Evolutionary conservation across 2,888 invertebrate genomes (phyloP).

Genomic region (Lymantria monacha): DNA sequence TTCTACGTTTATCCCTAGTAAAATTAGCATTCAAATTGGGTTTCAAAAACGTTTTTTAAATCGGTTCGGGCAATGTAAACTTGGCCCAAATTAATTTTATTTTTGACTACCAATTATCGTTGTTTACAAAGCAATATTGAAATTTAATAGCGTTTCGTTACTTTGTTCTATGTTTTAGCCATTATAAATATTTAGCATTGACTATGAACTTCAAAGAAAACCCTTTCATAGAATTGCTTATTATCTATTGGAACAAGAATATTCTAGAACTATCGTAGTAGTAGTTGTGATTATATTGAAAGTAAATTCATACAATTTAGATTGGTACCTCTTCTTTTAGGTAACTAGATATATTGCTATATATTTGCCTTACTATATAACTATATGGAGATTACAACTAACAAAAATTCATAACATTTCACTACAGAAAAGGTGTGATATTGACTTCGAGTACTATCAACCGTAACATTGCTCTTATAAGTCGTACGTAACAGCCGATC

Average conservation of each 20-base stretch:
- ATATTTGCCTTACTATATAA: too few relatives aligned
- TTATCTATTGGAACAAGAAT: neutral
- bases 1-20: conserved; percentile 45
- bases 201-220: conserved; percentile 13
- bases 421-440: too few relatives aligned
- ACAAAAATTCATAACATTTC: too few relatives aligned
- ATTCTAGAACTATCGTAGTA: neutral
- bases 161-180: conserved; percentile 14
- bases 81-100: conserved; percentile 44
- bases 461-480: too few relatives aligned
- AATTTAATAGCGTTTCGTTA: conserved; percentile 53
- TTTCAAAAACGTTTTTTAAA: conserved; percentile 20
- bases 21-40: conserved; percentile 62
- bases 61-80: conserved; percentile 34
- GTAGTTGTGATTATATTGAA: neutral
- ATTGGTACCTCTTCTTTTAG: too few relatives aligned
- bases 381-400: too few relatives aligned
- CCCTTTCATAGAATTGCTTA: too few relatives aligned
- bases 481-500: too few relatives aligned
- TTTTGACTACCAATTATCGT: conserved; percentile 48
- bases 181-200: conserved; percentile 22
- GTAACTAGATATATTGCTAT: too few relatives aligned
- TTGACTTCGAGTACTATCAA: too few relatives aligned
- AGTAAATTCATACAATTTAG: neutral
- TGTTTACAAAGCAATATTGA: conserved; percentile 60